These are phyloP conservation scores for Falco berigora DNA, from an alignment of 2,797 vertebrate species.

Conservation along the genomic window DNA sequence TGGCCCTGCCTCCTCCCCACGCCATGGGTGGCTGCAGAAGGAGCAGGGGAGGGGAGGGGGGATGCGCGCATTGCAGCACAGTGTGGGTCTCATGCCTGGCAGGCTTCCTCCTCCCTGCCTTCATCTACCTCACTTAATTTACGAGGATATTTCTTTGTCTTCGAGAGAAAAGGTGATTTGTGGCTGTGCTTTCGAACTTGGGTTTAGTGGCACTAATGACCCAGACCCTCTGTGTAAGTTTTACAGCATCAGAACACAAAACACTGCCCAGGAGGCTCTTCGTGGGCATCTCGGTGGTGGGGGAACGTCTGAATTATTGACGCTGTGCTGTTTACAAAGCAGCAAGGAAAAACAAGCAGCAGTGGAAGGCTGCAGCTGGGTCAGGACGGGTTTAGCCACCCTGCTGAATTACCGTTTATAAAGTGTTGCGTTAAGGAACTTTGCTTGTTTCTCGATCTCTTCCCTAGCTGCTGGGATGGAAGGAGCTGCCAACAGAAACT, in stretches of 20 bases:
- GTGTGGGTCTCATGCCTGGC: background rate
- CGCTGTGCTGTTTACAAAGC: background rate
- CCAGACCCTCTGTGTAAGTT: background rate
- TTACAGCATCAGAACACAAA: background rate
- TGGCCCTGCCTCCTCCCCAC: background rate
- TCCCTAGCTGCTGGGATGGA: constrained; percentile 73
- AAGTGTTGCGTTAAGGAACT: background rate
- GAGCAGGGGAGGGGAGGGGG: background rate
- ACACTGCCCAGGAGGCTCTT: background rate
- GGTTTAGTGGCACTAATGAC: background rate
- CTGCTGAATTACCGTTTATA: background rate
- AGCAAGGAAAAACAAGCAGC: background rate
- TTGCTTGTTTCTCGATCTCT: background rate
- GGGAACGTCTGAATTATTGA: background rate
- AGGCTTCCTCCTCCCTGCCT: background rate
- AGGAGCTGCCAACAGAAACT: constrained; percentile 70
- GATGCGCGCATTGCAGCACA: fast-evolving
- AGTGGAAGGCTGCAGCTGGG: background rate
- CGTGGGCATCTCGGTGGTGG: fast-evolving
- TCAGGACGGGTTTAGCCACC: background rate
- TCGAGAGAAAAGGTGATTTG: background rate
- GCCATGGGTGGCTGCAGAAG: background rate
- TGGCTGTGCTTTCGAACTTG: background rate
- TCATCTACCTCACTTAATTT: background rate
- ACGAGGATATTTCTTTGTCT: background rate